Evolutionary conservation across 2,797 vertebrate genomes (phyloP).

Genomic region (Sparidentex hasta): DNA sequence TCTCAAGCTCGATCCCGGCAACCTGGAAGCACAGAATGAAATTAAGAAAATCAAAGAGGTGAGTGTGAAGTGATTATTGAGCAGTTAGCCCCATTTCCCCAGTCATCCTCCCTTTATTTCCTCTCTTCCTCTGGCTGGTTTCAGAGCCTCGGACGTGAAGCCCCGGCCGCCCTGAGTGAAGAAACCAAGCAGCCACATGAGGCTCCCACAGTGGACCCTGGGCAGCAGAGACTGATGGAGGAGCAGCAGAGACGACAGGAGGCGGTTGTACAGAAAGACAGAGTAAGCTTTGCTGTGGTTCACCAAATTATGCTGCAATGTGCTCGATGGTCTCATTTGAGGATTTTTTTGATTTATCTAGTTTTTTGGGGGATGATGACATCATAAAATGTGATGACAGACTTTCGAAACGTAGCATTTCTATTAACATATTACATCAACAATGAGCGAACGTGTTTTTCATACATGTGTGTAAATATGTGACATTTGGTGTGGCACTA

Average conservation of each 20-base stretch:
- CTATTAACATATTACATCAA: too few relatives aligned
- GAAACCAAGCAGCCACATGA: conserved; percentile 10
- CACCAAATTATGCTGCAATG: too few relatives aligned
- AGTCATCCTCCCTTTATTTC: rapidly evolving
- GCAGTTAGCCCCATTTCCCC: rapidly evolving
- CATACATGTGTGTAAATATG: too few relatives aligned
- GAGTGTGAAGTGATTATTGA: not conserved
- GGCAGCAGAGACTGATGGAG: conserved; percentile 78
- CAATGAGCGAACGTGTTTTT: too few relatives aligned
- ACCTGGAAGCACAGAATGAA: conserved; percentile 92
- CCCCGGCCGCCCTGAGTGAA: conserved; percentile 46
- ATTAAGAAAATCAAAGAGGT: conserved; percentile 92
- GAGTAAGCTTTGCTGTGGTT: conserved; percentile 79
- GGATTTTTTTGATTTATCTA: too few relatives aligned
- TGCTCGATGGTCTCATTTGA: too few relatives aligned
- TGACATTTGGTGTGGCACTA: too few relatives aligned
- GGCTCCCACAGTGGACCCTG: conserved; percentile 42
- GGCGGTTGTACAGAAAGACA: conserved; percentile 92
- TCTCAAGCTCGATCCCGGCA: conserved; percentile 90
- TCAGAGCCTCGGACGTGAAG: conserved; percentile 82
- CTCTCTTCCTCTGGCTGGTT: not conserved
- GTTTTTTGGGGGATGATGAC: too few relatives aligned
- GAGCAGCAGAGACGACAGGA: conserved; percentile 90
- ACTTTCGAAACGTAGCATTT: too few relatives aligned
- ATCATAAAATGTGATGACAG: too few relatives aligned